phyloP scores from a whole-genome alignment of 2,113 vertebrate genomes.

The Ailuropoda melanoleuca region DNA sequence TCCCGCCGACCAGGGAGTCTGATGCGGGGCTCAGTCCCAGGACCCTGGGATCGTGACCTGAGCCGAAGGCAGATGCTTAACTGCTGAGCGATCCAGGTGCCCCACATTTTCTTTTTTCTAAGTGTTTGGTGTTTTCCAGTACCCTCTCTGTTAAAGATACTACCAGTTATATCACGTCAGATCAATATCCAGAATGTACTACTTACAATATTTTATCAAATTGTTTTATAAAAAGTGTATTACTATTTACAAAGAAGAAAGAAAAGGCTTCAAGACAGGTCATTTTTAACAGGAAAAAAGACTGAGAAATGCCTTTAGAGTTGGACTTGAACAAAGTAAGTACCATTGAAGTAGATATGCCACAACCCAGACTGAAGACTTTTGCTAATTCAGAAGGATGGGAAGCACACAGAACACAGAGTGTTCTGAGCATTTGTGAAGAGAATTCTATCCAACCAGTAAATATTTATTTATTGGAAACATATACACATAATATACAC shows the following conservation, averaged over 20 bases:
- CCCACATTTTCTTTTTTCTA: background rate
- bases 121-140: background rate
- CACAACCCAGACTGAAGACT: background rate
- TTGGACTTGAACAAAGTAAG: background rate
- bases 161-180: background rate
- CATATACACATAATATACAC: accelerated
- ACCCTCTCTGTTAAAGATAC: background rate
- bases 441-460: background rate
- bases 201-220: background rate
- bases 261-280: background rate
- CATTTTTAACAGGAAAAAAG: background rate
- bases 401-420: background rate
- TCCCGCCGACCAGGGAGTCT: no score
- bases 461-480: background rate
- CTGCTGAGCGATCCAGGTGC: no score
- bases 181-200: background rate
- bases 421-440: background rate
- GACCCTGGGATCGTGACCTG: no score
- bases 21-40: no score
- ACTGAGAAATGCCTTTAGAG: background rate
- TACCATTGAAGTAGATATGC: background rate
- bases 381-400: background rate
- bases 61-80: no score
- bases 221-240: background rate
- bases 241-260: no score